A percentile compares a stretch with the other conserved stretches of the same genome.
Evolutionary conservation across 2,888 invertebrate species (phyloP).

Genomic region (Pheosia tremula): DNA sequence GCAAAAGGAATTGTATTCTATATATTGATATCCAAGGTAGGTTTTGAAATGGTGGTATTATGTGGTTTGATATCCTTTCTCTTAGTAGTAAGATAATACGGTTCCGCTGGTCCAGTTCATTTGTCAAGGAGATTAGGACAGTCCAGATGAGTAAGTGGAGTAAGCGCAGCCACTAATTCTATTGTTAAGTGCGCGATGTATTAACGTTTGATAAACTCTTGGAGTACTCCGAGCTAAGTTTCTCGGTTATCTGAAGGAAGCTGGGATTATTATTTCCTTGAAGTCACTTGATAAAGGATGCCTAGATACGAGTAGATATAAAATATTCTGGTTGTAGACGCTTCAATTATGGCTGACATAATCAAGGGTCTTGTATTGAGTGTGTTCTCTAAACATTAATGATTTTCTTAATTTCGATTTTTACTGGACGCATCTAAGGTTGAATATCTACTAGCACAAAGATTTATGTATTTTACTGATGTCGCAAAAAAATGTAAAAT

Average conservation of each 20-base stretch:
- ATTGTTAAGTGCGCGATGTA: slow-evolving; percentile 6
- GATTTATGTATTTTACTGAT: no score
- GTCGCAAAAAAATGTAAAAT: no score
- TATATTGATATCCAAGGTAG: slow-evolving; percentile 6
- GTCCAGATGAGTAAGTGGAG: slow-evolving; percentile 44
- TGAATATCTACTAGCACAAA: no score
- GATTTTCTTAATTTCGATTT: no score
- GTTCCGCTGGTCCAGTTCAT: slow-evolving; percentile 47
- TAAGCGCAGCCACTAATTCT: slow-evolving; percentile 21
- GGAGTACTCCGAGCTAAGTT: slow-evolving; percentile 1
- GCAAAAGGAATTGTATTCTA: slow-evolving; percentile 7
- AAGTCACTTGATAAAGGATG: background rate
- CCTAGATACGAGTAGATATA: background rate
- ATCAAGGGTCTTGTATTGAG: no score
- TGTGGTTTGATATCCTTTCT: slow-evolving; percentile 31
- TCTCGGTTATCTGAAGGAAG: slow-evolving; percentile 3
- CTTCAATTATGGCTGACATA: no score
- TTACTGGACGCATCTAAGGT: no score
- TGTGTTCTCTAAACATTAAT: no score
- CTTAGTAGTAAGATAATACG: slow-evolving; percentile 42
- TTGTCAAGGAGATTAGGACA: slow-evolving; percentile 49
- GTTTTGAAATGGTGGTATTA: slow-evolving; percentile 9
- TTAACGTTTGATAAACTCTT: slow-evolving; percentile 6
- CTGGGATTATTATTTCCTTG: slow-evolving; percentile 4
- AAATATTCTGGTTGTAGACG: no score